These are phyloP conservation scores for Archivesica marissinica DNA, from an alignment of 1,140 invertebrate species.

Conservation along the genomic window DNA sequence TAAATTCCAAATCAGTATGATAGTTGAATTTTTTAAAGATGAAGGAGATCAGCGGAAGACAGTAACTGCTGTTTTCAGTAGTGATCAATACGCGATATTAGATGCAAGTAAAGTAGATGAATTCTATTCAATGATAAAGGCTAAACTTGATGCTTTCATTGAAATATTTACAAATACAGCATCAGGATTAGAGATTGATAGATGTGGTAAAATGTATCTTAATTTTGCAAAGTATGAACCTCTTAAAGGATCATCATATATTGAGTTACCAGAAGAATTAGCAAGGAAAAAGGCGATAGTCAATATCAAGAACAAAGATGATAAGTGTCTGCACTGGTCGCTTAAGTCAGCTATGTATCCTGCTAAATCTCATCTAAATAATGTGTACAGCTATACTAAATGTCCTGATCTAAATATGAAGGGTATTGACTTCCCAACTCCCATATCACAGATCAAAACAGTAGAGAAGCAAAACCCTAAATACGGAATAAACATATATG, in stretches of 20 bases:
- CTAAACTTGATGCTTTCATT: not conserved
- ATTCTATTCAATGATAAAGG: not conserved
- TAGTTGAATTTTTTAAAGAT: slow-evolving; percentile 1
- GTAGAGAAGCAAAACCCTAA: slow-evolving; percentile 24
- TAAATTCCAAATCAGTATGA: not conserved
- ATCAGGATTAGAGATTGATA: not conserved
- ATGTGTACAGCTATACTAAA: not conserved
- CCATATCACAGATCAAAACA: not conserved
- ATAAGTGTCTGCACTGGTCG: slow-evolving; percentile 31
- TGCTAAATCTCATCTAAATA: not conserved
- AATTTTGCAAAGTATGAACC: slow-evolving; percentile 41
- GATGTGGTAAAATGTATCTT: not conserved
- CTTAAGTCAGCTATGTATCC: slow-evolving; percentile 23
- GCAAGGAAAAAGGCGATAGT: slow-evolving; percentile 54
- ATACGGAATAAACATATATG: not conserved
- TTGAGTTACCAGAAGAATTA: slow-evolving; percentile 7
- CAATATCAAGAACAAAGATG: slow-evolving; percentile 53
- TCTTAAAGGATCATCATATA: slow-evolving; percentile 34
- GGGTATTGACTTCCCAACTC: slow-evolving; percentile 1
- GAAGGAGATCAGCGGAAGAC: not conserved
- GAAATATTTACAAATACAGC: slow-evolving; percentile 2
- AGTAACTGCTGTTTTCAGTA: not conserved
- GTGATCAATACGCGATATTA: not conserved
- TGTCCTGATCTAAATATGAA: not conserved
- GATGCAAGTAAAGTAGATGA: not conserved